Base-by-base conservation (phyloP, 1,140 invertebrate species). In the Cherax destructor region DNA sequence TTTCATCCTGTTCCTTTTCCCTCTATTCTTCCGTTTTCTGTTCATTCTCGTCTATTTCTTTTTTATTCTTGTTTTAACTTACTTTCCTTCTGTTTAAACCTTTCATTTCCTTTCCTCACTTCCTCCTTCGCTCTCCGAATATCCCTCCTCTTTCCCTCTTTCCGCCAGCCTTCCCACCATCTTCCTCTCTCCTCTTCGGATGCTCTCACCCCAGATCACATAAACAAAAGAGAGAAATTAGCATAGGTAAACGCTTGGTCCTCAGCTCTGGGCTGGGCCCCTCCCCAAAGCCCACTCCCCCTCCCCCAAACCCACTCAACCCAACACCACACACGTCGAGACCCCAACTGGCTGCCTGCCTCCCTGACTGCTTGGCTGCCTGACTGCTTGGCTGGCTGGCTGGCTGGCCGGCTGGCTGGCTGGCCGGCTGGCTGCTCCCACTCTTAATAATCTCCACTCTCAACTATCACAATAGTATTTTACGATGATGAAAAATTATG, bases 51-150 rank as follows among this genome's bases (percentile, higher is more conserved):
- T 30, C 5, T 30, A 9, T 30, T 47, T 49, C 47, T 49, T 7
- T 6, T 30, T 18, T 1, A 7, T 49, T 47, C 30, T 49, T 47
- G n/a, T 30, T 77, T 6, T 49, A 11, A 18, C 10, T 47, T 30
- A 6, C n/a, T 59, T 21, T 83, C 80, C 52, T 49, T 61, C 52
- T 83, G 24, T 61, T 24, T 61, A 56, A 18, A 47, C 47, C 52
- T 83, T n/a, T 61, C 80, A 24, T 61, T 83, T 30, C 24, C 80
- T 59, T 59, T 77, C 24, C 56, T 83, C 80, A 52, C 79, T 81
- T 56, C 52, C 49, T 56, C 18, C 30, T 56, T 30, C 79, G 30
- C 30, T 83, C 21, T 83, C 30, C 59, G n/a, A 24, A 41, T 59
- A 41, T 80, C 78, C n/a, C 78, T 80, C 78, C n/a, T 47, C 52